Base-by-base conservation (phyloP, 2,797 vertebrate genomes). In the Neostethus bicornis region DNA sequence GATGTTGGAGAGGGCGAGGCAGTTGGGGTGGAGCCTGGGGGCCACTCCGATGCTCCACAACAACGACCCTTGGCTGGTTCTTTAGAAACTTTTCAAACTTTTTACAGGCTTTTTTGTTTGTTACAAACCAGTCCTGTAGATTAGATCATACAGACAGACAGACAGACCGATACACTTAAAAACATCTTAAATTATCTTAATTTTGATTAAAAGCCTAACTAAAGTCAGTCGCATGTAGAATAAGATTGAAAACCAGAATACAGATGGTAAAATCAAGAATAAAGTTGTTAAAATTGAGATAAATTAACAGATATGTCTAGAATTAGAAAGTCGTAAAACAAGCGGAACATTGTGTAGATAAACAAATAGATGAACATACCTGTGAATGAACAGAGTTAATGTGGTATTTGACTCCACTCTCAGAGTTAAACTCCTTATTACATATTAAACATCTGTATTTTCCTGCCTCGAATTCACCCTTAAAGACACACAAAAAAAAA, bases 331-430 rank as follows among this genome's bases (percentile, higher is more conserved):
- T n/a, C n/a, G n/a, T n/a, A n/a, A n/a, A n/a, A n/a, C n/a, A n/a
- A n/a, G n/a, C n/a, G n/a, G n/a, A n/a, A n/a, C n/a, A n/a, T n/a
- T n/a, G n/a, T n/a, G n/a, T n/a, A n/a, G n/a, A n/a, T n/a, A n/a
- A n/a, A n/a, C n/a, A n/a, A n/a, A n/a, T n/a, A 20, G 14, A 1
- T 29, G 10, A 6, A 19, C 10, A 0, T 11, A 98, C 96, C 94
- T 98, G 94, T 23, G 94, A 93, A 2, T 98, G 96, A 66, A 96
- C 88, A 11, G 94, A 95, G 86, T 95, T 98, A 87, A 98, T 98
- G 86, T 98, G 96, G 77, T 98, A 98, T 65, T 98, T 98, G 70
- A 97, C 96, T 13, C 96, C 96, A 34, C 96, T 97, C 81, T 98
- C 96, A 0, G 96, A 98, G 73, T 94, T 90, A 73, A 98, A 97